Percentiles rank a stretch among this genome's conserved stretches.
phyloP scores from a whole-genome alignment of 2,888 invertebrate species.

The Trissonchulus latispiculum region DNA sequence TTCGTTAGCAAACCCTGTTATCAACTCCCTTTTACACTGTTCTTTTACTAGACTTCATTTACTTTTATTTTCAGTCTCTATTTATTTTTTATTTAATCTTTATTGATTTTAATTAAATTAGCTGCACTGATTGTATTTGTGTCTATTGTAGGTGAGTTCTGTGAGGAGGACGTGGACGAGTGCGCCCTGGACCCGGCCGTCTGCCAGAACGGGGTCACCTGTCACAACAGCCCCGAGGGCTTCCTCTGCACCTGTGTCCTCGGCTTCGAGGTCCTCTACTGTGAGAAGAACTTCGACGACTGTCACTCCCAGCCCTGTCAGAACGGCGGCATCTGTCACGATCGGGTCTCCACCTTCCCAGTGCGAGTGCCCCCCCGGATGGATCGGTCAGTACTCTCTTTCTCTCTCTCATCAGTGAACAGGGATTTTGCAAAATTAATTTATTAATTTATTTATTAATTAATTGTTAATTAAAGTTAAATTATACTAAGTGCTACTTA shows the following conservation, averaged over 20 bases:
- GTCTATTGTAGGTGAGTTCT: slow-evolving; percentile 49
- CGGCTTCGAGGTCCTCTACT: slow-evolving; percentile 91
- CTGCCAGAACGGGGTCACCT: slow-evolving; percentile 72
- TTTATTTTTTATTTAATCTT: too few relatives aligned
- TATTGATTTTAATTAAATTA: too few relatives aligned
- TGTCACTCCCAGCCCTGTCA: slow-evolving; percentile 80
- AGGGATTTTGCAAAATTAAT: too few relatives aligned
- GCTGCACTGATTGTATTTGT: too few relatives aligned
- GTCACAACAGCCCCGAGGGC: slow-evolving; percentile 78
- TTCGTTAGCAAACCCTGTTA: too few relatives aligned
- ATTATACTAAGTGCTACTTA: too few relatives aligned
- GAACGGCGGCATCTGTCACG: slow-evolving; percentile 90
- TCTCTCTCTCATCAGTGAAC: too few relatives aligned
- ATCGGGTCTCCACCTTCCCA: slow-evolving; percentile 86
- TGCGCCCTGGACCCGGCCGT: slow-evolving; percentile 79
- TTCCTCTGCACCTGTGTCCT: slow-evolving; percentile 94
- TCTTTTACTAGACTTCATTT: too few relatives aligned
- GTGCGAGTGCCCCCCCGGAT: slow-evolving; percentile 88
- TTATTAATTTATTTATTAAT: too few relatives aligned
- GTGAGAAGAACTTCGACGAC: slow-evolving; percentile 85
- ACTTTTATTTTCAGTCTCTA: too few relatives aligned
- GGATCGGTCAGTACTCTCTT: slow-evolving; percentile 61
- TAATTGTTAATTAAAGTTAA: too few relatives aligned
- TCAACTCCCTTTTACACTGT: too few relatives aligned
- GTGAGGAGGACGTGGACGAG: slow-evolving; percentile 82